phyloP scores from a whole-genome alignment of 2,113 vertebrate genomes.

The Petaurus breviceps region DNA sequence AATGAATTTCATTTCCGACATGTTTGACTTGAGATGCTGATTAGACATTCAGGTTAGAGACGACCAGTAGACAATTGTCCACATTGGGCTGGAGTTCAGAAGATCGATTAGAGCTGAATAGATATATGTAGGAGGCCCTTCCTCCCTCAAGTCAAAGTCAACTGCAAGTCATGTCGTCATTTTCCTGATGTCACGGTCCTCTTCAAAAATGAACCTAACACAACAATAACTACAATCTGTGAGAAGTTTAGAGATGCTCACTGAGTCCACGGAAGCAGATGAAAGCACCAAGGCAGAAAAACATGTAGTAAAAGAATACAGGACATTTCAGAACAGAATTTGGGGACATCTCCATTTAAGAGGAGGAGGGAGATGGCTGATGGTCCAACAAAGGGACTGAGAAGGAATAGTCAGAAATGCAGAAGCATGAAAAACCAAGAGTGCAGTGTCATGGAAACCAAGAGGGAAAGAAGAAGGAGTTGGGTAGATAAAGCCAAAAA shows the following conservation, averaged over 20 bases:
- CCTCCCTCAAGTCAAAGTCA: too few species aligned
- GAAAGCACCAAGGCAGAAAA: neutral
- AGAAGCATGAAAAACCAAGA: neutral
- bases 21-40: neutral
- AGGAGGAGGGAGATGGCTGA: neutral
- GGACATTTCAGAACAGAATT: neutral
- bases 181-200: too few species aligned
- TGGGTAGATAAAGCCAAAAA: neutral
- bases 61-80: neutral
- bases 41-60: neutral
- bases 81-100: neutral
- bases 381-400: neutral
- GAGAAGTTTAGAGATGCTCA: neutral
- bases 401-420: neutral
- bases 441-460: neutral
- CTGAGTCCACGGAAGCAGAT: neutral
- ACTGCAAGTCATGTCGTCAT: too few species aligned
- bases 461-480: constrained; percentile 5
- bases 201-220: too few species aligned
- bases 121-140: neutral
- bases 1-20: neutral
- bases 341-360: neutral
- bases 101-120: neutral
- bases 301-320: neutral
- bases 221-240: neutral